Percentiles rank a stretch among this genome's conserved stretches.
Conservation (phyloP, 2,888 invertebrate species). For the Andrena marginata region DNA sequence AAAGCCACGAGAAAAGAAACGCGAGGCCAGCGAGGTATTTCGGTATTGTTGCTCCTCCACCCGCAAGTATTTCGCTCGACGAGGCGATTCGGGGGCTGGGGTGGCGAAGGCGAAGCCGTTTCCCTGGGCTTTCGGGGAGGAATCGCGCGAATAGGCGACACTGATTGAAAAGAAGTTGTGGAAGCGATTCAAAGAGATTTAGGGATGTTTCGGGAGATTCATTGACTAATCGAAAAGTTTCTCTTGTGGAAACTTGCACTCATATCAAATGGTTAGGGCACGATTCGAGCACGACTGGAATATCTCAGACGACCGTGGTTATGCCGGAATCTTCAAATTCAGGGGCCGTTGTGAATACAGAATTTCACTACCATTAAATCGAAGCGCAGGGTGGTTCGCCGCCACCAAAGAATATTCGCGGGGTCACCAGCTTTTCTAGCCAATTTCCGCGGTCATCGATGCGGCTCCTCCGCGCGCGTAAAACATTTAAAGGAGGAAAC, state of each 20-base stretch:
- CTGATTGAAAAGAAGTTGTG: background rate
- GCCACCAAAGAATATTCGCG: background rate
- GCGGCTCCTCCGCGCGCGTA: slow-evolving; percentile 8
- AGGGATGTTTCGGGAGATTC: background rate
- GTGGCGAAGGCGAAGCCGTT: background rate
- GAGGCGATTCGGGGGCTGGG: background rate
- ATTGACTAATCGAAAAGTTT: background rate
- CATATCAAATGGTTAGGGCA: too few relatives aligned
- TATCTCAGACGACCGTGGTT: too few relatives aligned
- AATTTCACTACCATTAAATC: background rate
- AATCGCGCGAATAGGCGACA: background rate
- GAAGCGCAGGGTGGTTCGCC: background rate
- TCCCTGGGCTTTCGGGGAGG: background rate
- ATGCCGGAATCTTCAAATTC: too few relatives aligned
- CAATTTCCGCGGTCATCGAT: slow-evolving; percentile 40
- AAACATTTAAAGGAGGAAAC: slow-evolving; percentile 53
- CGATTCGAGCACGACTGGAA: too few relatives aligned
- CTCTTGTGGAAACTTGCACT: background rate
- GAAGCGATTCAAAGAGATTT: background rate
- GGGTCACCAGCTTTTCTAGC: slow-evolving; percentile 22
- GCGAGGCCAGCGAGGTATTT: slow-evolving; percentile 12
- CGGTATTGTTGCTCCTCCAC: slow-evolving; percentile 4
- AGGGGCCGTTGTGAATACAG: background rate
- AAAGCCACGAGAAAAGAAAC: slow-evolving; percentile 2
- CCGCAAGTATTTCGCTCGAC: slow-evolving; percentile 26